phyloP scores from a whole-genome alignment of 2,888 invertebrate genomes.

The Eretmocerus hayati region DNA sequence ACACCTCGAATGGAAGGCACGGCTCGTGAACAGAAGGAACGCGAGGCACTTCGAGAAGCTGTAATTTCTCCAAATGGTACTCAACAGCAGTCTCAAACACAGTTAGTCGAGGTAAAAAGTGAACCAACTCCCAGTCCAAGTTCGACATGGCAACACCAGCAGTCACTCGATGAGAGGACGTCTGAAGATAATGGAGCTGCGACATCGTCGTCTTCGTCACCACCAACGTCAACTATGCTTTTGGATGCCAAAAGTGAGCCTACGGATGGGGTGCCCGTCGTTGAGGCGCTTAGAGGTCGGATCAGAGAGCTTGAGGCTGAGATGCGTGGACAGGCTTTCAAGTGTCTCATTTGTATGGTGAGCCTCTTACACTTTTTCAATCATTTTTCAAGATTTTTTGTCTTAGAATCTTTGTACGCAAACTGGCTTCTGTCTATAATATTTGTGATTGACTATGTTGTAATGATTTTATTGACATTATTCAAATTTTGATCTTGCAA shows the following conservation, averaged over 20 bases:
- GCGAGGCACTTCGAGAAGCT: slow-evolving; percentile 52
- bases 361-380: slow-evolving; percentile 25
- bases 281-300: slow-evolving; percentile 69
- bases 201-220: slow-evolving; percentile 2
- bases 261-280: slow-evolving; percentile 44
- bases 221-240: slow-evolving; percentile 8
- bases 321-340: slow-evolving; percentile 57
- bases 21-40: slow-evolving; percentile 50
- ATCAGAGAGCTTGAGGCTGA: slow-evolving; percentile 68
- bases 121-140: slow-evolving; percentile 39
- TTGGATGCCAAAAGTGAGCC: slow-evolving; percentile 17
- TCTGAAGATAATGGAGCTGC: neutral
- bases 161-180: slow-evolving; percentile 26
- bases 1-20: slow-evolving; percentile 49
- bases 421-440: too few relatives aligned
- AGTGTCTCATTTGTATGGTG: slow-evolving; percentile 83
- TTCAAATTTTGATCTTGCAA: too few relatives aligned
- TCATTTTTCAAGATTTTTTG: too few relatives aligned
- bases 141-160: slow-evolving; percentile 27
- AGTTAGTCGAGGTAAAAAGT: slow-evolving; percentile 39
- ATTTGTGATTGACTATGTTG: too few relatives aligned
- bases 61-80: slow-evolving; percentile 45
- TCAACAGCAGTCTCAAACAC: slow-evolving; percentile 33
- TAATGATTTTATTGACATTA: too few relatives aligned
- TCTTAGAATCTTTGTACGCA: too few relatives aligned